Conservation (phyloP, 2,113 vertebrate genomes). For the Paratilapia polleni region DNA sequence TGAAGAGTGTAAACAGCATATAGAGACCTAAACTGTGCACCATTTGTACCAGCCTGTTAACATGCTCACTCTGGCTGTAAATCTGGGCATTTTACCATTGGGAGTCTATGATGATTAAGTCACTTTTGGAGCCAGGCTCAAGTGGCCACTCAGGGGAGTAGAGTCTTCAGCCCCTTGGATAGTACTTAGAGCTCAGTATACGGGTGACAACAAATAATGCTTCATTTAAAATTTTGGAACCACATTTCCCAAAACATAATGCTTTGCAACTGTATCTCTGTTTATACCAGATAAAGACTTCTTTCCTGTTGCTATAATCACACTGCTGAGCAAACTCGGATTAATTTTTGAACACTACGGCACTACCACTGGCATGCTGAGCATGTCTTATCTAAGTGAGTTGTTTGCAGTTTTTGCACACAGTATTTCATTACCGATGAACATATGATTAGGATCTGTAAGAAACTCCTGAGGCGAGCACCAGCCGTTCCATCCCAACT, state of each 20-base stretch:
- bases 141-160: background rate
- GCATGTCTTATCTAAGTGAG: slow-evolving; percentile 19
- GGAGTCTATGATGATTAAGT: too few species aligned
- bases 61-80: background rate
- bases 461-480: slow-evolving; percentile 1
- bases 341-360: slow-evolving; percentile 14
- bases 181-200: background rate
- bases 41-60: background rate
- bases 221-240: background rate
- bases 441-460: slow-evolving; percentile 11
- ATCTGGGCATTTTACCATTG: too few species aligned
- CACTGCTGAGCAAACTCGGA: slow-evolving; percentile 1
- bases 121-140: too few species aligned
- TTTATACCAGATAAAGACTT: slow-evolving; percentile 2
- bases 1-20: background rate
- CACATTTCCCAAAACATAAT: slow-evolving; percentile 8
- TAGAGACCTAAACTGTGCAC: background rate
- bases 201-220: background rate
- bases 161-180: background rate
- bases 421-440: slow-evolving; percentile 34
- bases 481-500: slow-evolving; percentile 14
- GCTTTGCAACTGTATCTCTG: background rate
- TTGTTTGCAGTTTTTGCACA: slow-evolving; percentile 23
- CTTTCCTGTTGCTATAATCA: background rate
- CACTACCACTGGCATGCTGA: background rate